These are phyloP conservation scores for Dynastes maya DNA, from an alignment of 2,888 invertebrate genomes.

Conservation along the genomic window DNA sequence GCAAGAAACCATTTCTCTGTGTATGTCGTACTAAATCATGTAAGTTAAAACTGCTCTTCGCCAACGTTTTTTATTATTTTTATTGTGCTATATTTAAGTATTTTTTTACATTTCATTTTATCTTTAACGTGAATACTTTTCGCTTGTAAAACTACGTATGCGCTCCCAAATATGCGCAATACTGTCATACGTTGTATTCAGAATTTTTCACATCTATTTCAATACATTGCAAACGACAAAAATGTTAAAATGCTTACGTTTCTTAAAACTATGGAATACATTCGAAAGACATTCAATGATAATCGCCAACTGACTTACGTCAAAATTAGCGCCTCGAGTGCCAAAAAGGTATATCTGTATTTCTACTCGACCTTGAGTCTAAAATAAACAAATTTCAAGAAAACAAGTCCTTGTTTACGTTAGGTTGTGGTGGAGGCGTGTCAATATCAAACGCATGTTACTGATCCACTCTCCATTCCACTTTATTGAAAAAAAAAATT, in stretches of 20 bases:
- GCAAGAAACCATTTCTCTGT: no score
- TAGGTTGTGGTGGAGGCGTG: not conserved
- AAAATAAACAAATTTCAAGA: slow-evolving; percentile 37
- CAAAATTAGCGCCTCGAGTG: slow-evolving; percentile 32
- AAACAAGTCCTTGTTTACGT: slow-evolving; percentile 29
- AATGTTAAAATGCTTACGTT: not conserved
- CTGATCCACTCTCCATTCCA: not conserved
- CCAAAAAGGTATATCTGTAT: slow-evolving; percentile 30
- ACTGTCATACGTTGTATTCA: no score
- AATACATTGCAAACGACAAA: no score
- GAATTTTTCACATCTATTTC: no score
- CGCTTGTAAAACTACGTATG: no score
- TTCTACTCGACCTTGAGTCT: slow-evolving; percentile 10
- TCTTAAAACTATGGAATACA: slow-evolving; percentile 1
- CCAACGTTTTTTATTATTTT: no score
- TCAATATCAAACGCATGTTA: not conserved
- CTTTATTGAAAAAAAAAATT: not conserved
- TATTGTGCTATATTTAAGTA: no score
- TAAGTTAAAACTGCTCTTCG: no score
- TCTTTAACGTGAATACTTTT: no score
- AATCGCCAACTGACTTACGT: slow-evolving; percentile 29
- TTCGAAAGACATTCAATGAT: slow-evolving; percentile 17
- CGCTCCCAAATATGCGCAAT: no score
- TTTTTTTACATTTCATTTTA: no score
- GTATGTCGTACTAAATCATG: no score